These are phyloP conservation scores for Epinephelus lanceolatus DNA, from an alignment of 2,113 vertebrate species.

Conservation along the genomic window DNA sequence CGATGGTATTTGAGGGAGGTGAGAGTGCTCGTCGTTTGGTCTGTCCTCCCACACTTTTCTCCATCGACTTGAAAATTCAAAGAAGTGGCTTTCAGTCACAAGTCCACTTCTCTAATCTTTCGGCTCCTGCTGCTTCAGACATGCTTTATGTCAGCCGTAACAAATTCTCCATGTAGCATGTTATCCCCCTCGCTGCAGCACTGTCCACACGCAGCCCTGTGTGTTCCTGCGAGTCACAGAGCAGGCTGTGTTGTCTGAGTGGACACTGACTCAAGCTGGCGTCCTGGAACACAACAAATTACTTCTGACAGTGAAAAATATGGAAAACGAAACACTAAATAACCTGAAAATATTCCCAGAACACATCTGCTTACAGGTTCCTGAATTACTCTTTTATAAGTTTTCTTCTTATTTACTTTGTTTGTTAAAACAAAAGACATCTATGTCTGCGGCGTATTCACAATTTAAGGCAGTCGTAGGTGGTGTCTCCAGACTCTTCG, in stretches of 20 bases:
- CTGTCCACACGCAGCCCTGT: conserved; percentile 18
- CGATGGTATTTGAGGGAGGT: not conserved
- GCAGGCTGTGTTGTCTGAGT: not conserved
- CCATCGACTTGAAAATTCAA: conserved; percentile 12
- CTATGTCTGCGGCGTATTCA: conserved; percentile 4
- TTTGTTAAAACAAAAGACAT: conserved; percentile 23
- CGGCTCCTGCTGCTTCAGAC: not conserved
- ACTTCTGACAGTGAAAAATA: conserved; percentile 6
- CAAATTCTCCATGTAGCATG: conserved; percentile 12
- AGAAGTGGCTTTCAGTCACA: conserved; percentile 22
- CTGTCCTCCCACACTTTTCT: conserved; percentile 13
- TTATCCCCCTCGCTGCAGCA: not conserved
- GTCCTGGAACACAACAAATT: not conserved
- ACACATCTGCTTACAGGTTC: conserved; percentile 32
- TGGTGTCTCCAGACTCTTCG: conserved; percentile 29
- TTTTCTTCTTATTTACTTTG: not conserved
- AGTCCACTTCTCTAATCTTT: conserved; percentile 26
- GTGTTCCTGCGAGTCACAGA: not conserved
- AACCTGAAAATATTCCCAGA: conserved; percentile 26
- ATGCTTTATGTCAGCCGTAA: conserved; percentile 12
- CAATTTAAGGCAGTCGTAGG: conserved; percentile 26
- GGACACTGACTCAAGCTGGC: not conserved
- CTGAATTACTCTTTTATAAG: conserved; percentile 12
- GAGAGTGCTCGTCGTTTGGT: not conserved
- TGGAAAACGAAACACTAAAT: conserved; percentile 6